These are phyloP conservation scores for Microcebus ravelobensis DNA, from an alignment of 2,113 vertebrate genomes.

Conservation along the genomic window DNA sequence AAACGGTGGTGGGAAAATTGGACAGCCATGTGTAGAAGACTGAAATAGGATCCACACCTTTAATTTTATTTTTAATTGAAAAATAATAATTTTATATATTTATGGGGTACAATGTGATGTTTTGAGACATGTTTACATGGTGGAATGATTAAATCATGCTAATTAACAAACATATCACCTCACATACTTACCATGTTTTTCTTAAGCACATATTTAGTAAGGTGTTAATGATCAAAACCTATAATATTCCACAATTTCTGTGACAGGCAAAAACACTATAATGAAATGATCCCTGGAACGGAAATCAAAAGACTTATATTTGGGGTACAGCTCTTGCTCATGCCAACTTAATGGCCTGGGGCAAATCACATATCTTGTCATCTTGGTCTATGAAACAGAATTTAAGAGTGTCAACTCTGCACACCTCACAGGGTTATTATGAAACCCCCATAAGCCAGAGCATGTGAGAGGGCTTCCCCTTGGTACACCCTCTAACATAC, in stretches of 20 bases:
- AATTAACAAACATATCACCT: neutral
- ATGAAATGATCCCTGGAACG: neutral
- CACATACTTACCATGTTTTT: neutral
- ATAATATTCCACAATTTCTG: neutral
- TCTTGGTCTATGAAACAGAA: too few species aligned
- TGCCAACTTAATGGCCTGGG: neutral
- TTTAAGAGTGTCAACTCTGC: neutral
- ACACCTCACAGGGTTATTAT: neutral
- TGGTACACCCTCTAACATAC: fast-evolving
- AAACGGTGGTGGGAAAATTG: too few species aligned
- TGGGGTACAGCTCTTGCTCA: neutral
- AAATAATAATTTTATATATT: neutral
- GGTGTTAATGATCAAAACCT: neutral
- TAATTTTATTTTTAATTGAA: neutral
- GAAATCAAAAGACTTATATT: neutral
- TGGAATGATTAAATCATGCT: neutral
- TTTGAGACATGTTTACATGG: neutral
- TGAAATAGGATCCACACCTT: too few species aligned
- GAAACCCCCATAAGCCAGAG: neutral
- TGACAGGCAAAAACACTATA: neutral
- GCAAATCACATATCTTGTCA: neutral
- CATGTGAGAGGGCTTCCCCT: fast-evolving
- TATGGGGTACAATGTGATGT: neutral
- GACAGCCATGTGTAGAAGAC: too few species aligned
- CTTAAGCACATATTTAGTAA: neutral